A percentile compares a stretch with the other conserved stretches of the same genome.
Evolutionary conservation across 2,113 vertebrate species (phyloP).

Genomic region (Spermophilus dauricus): DNA sequence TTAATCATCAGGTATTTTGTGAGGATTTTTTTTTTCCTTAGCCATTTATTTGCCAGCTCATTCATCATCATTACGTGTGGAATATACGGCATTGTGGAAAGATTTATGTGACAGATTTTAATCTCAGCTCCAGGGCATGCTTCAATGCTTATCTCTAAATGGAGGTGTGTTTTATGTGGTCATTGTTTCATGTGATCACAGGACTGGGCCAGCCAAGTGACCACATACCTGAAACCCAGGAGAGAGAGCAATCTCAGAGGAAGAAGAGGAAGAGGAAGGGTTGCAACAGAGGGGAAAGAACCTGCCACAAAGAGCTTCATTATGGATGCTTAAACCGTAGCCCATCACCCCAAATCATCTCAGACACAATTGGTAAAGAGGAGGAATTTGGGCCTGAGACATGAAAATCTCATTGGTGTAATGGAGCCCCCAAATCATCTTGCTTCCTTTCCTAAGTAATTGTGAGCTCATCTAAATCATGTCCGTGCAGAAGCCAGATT

Average conservation of each 20-base stretch:
- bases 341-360: constrained; percentile 67
- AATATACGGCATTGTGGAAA: constrained; percentile 69
- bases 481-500: constrained; percentile 50
- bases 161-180: constrained; percentile 75
- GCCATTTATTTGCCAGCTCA: constrained; percentile 70
- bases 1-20: constrained; percentile 69
- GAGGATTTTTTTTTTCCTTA: constrained; percentile 51
- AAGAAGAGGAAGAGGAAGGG: neutral
- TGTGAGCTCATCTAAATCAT: constrained; percentile 33
- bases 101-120: constrained; percentile 80
- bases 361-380: constrained; percentile 29
- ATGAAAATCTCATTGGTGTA: constrained; percentile 34
- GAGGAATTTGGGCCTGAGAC: constrained; percentile 25
- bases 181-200: constrained; percentile 83
- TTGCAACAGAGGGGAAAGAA: neutral
- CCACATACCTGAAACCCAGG: constrained; percentile 60
- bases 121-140: constrained; percentile 71
- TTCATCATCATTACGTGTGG: constrained; percentile 65
- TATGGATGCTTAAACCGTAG: constrained; percentile 44
- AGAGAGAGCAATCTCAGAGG: constrained; percentile 17
- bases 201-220: constrained; percentile 53
- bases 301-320: constrained; percentile 15
- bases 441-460: neutral
- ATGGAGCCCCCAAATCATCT: neutral
- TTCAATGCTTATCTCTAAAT: constrained; percentile 77